phyloP scores from a whole-genome alignment of 2,888 invertebrate species.

The Drosophila prolongata region DNA sequence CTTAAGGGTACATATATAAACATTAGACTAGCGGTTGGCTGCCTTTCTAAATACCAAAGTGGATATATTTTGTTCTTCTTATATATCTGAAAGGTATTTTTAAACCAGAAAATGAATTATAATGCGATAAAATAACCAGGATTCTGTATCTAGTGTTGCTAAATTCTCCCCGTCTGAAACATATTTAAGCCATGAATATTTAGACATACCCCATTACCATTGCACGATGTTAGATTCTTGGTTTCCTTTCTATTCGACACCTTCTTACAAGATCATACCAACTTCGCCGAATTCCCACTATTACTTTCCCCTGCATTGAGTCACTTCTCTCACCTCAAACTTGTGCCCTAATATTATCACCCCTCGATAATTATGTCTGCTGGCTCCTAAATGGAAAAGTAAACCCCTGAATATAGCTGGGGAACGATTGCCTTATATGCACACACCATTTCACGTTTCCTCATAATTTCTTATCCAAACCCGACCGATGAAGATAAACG shows the following conservation, averaged over 20 bases:
- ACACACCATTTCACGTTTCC: constrained; percentile 13
- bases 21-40: too few species aligned
- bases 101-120: too few species aligned
- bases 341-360: constrained; percentile 16
- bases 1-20: too few species aligned
- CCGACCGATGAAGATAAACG: constrained; percentile 14
- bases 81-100: too few species aligned
- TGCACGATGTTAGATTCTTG: neutral
- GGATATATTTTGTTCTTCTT: too few species aligned
- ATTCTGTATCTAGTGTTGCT: too few species aligned
- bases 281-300: too few species aligned
- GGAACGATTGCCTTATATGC: constrained; percentile 19
- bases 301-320: constrained; percentile 5
- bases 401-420: constrained; percentile 19
- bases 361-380: constrained; percentile 26
- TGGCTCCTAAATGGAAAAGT: constrained; percentile 28
- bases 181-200: too few species aligned
- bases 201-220: too few species aligned
- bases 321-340: constrained; percentile 7
- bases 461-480: constrained; percentile 32
- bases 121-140: too few species aligned
- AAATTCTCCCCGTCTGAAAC: too few species aligned
- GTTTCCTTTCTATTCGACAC: neutral
- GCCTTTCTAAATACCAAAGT: too few species aligned
- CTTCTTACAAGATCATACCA: neutral